phyloP scores from a whole-genome alignment of 2,113 vertebrate genomes.

The Lepus americanus region DNA sequence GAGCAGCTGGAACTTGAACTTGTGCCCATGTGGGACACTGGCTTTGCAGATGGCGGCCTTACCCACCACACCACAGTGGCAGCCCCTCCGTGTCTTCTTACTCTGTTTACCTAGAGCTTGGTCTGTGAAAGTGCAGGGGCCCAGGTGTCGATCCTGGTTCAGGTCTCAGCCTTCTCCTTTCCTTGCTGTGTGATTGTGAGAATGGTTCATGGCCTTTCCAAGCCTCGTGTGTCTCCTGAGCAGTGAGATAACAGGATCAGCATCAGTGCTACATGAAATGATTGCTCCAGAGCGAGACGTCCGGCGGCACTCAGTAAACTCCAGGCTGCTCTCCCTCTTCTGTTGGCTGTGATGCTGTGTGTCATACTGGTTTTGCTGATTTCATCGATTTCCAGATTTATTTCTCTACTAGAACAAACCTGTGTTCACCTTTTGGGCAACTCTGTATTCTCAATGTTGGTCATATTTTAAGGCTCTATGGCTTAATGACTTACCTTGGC shows the following conservation, averaged over 20 bases:
- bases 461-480: background rate
- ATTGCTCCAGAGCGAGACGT: background rate
- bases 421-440: background rate
- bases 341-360: background rate
- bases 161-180: background rate
- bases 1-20: no score
- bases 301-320: background rate
- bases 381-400: background rate
- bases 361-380: background rate
- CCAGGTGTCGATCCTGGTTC: background rate
- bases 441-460: background rate
- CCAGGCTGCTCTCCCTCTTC: no score
- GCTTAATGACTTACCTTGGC: background rate
- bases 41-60: no score
- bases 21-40: no score
- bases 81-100: no score
- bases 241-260: background rate
- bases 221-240: background rate
- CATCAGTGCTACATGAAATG: background rate
- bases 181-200: background rate
- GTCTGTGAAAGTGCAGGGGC: background rate
- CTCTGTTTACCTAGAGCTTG: background rate
- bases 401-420: background rate
- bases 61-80: no score
- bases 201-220: background rate